Base-by-base conservation (phyloP, 2,797 vertebrate genomes). In the Rhinophrynus dorsalis region DNA sequence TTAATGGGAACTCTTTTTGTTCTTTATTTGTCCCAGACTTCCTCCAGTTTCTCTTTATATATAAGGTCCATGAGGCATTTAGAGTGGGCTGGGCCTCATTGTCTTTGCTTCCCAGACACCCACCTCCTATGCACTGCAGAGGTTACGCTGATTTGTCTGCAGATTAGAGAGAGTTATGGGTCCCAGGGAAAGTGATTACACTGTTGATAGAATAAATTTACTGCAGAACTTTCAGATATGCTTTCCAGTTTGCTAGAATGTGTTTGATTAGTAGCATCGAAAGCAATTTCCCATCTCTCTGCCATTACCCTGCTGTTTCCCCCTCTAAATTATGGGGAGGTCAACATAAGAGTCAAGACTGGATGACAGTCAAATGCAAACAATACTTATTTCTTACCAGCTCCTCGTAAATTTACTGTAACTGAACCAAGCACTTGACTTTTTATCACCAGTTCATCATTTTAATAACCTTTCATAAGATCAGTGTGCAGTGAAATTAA, bases 371-470 rank as follows among this genome's bases (percentile, higher is more conserved):
- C 61, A 73, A 73, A 73, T 73, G 69, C 69, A 73, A 66, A 73
- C 69, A 73, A 73, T 65, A 44, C 44, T 59, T 44, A 65, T 51
- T 66, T 37, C 45, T 51, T 17, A 20, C 30, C 40, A 30, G 33
- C 51, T 23, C 15, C 30, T 63, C 24, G 21, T 73, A 73, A 66
- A 73, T 73, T 65, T 52, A 52, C 69, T 42, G 61, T 66, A 59
- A 73, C 20, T 66, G 54, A 73, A 66, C 44, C 55, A 72, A 72
- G 68, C 61, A 52, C 69, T 73, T 65, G 69, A 45, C 45, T 73
- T 73, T 73, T 73, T 73, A 73, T 66, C 54, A 73, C 54, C 69
- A 59, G 33, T 73, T 38, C n/a, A 73, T 73, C 69, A 73, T 66
- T 73, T 73, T 73, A 44, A 73, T 66, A 44, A 35, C 61, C 35